phyloP scores from a whole-genome alignment of 37 sponge, comb jelly and placozoan species.

The Eunapius fragilis region DNA sequence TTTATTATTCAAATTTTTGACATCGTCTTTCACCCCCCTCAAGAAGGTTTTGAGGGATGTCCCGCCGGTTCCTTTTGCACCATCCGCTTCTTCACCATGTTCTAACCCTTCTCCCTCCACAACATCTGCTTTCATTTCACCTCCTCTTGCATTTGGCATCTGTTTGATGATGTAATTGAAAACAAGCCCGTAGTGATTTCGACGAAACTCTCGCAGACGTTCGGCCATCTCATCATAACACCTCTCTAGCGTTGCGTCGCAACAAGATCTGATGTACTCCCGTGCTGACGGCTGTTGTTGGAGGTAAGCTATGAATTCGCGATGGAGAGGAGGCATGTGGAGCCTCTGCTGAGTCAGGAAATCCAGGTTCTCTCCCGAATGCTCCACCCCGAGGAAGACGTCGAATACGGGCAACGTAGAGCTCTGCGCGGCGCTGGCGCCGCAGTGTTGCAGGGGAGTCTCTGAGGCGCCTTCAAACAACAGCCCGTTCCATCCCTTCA shows the following conservation, averaged over 20 bases:
- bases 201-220: conserved; percentile 16
- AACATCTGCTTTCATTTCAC: neutral
- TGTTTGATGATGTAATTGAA: conserved; percentile 17
- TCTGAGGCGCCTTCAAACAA: conserved; percentile 48
- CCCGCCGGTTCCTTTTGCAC: conserved; percentile 45
- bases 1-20: neutral
- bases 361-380: neutral
- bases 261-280: conserved; percentile 15
- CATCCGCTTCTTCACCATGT: neutral
- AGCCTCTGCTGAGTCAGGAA: conserved; percentile 26
- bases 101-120: neutral
- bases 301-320: conserved; percentile 27
- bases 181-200: conserved; percentile 33
- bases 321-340: conserved; percentile 56
- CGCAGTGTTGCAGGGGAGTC: conserved; percentile 13
- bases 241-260: neutral
- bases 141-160: neutral
- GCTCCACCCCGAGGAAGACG: conserved; percentile 25
- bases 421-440: conserved; percentile 64
- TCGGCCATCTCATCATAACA: conserved; percentile 21
- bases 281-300: conserved; percentile 1
- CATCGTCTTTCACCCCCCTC: conserved; percentile 29
- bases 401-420: conserved; percentile 37
- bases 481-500: conserved; percentile 32
- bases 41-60: conserved; percentile 33